Base-by-base conservation (phyloP, 1,140 invertebrate species). In the Hylaeus anthracinus region DNA sequence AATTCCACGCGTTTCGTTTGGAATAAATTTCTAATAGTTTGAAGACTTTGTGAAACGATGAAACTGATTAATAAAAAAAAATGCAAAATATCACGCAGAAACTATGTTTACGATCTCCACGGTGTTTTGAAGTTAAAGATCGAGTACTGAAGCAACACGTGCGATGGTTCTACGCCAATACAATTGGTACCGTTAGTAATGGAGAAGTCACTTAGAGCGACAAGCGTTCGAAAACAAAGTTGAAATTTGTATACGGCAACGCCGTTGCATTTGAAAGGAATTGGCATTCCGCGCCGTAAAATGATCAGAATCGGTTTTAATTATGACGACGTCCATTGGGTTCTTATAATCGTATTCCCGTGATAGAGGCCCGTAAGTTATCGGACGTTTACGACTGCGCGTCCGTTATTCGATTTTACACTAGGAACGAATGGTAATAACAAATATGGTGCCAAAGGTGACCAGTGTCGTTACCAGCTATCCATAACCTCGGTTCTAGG, bases 321-420 rank as follows among this genome's bases (percentile, higher is more conserved):
- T 86, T 82, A 86, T 8, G 81, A 76, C 70, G 84, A 86, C 73
- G 14, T 56, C 67, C 71, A 74, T 26, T 53, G 75, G 72, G 72
- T 41, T 48, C 77, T 83, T 61, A 74, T 58, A 58, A 37, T 37
- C 75, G 61, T 41, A 64, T 80, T 80, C 55, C 15, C 43, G 45
- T 48, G 82, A 78, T 78, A 79, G 63, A 56, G 43, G 15, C 14
- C 15, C 14, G n/a, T 84, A 74, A 87, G 78, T 87, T 87, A 86
- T 79, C 72, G 58, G 79, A 84, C 82, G 72, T 87, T 87, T 87
- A 87, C 63, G 72, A 72, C 63, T 63, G 75, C 73, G 72, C 61
- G 26, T 26, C 85, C 85, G 85, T 87, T 87, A 86, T 87, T 84
- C 77, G 82, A 83, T 86, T 87, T 82, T 86, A 79, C 63, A 69